Conservation (phyloP, 2,888 invertebrate species). For the Melieria crassipennis region DNA sequence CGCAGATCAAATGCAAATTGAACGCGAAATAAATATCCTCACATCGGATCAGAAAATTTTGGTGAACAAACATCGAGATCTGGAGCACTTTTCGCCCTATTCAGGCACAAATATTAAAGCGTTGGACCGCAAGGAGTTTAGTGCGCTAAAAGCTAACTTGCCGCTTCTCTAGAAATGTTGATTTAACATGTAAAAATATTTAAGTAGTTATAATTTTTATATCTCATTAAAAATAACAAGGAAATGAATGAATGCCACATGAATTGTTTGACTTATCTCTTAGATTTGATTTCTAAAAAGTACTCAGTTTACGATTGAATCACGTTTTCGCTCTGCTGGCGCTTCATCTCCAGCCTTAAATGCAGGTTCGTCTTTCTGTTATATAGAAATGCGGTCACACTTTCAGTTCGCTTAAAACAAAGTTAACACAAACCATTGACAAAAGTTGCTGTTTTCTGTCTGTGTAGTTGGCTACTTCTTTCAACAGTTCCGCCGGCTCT, state of each 20-base stretch:
- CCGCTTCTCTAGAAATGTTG: constrained; percentile 50
- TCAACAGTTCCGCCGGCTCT: constrained; percentile 36
- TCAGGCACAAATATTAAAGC: constrained; percentile 62
- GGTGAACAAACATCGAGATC: constrained; percentile 62
- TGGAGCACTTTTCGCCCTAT: constrained; percentile 59
- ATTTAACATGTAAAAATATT: no score
- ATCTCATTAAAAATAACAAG: not conserved
- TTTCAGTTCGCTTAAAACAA: no score
- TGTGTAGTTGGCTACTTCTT: constrained; percentile 11
- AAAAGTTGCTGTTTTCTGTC: not conserved
- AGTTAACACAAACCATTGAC: no score
- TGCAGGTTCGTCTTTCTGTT: no score
- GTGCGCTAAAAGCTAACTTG: constrained; percentile 56
- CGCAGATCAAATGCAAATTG: constrained; percentile 61
- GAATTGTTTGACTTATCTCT: not conserved
- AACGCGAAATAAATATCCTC: constrained; percentile 60
- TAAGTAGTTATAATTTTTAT: no score
- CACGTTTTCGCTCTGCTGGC: no score
- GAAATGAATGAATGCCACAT: not conserved
- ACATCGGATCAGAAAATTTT: constrained; percentile 63
- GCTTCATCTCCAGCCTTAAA: no score
- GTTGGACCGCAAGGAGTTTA: constrained; percentile 58
- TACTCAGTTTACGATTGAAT: no score
- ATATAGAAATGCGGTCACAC: no score
- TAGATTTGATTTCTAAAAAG: no score